Percentiles rank a stretch among this genome's conserved stretches.
These are phyloP conservation scores for Pelvicachromis taeniatus DNA, from an alignment of 2,113 vertebrate species.

Conservation along the genomic window DNA sequence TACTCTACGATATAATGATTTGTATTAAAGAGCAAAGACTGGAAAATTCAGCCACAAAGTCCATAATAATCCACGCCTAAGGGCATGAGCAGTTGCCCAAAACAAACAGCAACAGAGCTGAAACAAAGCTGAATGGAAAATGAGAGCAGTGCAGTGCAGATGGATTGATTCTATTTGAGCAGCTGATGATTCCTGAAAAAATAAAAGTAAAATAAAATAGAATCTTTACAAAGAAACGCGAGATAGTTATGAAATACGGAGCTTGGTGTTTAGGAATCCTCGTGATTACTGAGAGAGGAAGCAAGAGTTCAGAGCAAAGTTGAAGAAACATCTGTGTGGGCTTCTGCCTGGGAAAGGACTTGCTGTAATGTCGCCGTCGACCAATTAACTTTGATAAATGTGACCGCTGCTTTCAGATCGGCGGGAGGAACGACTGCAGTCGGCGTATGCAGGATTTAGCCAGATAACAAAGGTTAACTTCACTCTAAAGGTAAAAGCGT, in stretches of 20 bases:
- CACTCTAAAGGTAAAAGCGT: not conserved
- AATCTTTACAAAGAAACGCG: not conserved
- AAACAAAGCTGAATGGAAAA: not conserved
- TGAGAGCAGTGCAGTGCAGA: not conserved
- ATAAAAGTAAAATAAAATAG: not conserved
- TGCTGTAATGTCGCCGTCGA: slow-evolving; percentile 8
- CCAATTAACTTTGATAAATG: slow-evolving; percentile 69
- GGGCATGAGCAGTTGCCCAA: not conserved
- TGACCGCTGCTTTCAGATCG: slow-evolving; percentile 17
- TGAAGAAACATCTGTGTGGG: slow-evolving; percentile 3
- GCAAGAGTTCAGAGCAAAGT: slow-evolving; percentile 19
- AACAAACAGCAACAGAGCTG: not conserved
- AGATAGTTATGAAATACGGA: not conserved
- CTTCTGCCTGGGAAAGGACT: slow-evolving; percentile 4
- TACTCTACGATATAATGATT: not conserved
- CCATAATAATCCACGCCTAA: not conserved
- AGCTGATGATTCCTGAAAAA: not conserved
- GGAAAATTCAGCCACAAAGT: not conserved
- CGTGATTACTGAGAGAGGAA: not conserved
- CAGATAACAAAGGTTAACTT: slow-evolving; percentile 5
- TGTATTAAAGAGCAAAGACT: not conserved
- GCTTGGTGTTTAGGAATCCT: not conserved
- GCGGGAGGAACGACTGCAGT: not conserved
- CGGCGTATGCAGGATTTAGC: not conserved
- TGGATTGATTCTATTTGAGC: not conserved